Percentiles rank a stretch among this genome's conserved stretches.
phyloP scores from a whole-genome alignment of 2,888 invertebrate species.

The Leptinotarsa tumamoca region DNA sequence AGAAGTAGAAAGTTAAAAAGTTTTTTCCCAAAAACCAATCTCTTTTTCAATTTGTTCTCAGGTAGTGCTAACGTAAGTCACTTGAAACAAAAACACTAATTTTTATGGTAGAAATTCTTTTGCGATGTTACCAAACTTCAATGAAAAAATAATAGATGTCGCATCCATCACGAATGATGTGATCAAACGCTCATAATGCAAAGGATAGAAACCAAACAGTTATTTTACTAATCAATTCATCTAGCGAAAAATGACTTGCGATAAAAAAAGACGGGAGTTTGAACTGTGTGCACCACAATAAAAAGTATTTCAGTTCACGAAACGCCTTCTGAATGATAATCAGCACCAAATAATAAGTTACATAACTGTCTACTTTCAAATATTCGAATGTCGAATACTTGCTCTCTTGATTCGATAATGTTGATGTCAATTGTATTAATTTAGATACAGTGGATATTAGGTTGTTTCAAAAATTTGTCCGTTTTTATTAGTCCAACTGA shows the following conservation, averaged over 20 bases:
- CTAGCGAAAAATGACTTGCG: not conserved
- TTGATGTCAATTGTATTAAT: too few species aligned
- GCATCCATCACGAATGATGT: not conserved
- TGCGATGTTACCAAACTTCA: too few species aligned
- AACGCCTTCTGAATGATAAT: conserved; percentile 2
- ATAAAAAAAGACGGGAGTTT: not conserved
- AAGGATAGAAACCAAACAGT: not conserved
- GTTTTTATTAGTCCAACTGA: too few species aligned
- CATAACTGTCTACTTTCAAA: not conserved
- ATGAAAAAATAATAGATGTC: too few species aligned
- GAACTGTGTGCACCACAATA: not conserved
- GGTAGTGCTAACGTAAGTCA: too few species aligned
- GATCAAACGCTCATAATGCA: not conserved
- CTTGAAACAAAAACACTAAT: too few species aligned
- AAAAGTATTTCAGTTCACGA: not conserved
- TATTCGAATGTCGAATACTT: conserved; percentile 1
- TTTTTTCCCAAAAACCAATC: too few species aligned
- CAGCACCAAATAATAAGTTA: not conserved
- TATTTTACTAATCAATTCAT: not conserved
- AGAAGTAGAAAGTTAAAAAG: too few species aligned
- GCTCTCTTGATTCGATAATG: not conserved
- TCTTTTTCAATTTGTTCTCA: too few species aligned
- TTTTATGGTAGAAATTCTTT: too few species aligned
- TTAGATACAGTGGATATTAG: too few species aligned
- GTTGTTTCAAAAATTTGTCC: too few species aligned